Evolutionary conservation across 1,140 invertebrate genomes (phyloP).

Genomic region (Odontomachus brunneus): DNA sequence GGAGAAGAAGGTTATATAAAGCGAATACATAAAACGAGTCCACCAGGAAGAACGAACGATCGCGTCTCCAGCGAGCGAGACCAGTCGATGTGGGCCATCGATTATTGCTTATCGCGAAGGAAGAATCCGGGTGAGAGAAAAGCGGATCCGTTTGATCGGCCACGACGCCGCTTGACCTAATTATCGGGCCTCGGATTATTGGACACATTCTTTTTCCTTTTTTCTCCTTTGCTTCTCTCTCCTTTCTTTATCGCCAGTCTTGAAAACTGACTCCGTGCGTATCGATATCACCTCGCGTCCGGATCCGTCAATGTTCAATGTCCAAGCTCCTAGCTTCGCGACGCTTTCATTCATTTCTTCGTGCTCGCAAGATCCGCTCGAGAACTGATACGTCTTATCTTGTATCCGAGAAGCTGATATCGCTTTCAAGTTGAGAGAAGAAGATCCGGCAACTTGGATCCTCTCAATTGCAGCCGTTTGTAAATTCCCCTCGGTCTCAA

Average conservation of each 20-base stretch:
- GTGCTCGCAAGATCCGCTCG: too few relatives aligned
- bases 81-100: conserved; percentile 2
- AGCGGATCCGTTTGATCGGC: conserved; percentile 7
- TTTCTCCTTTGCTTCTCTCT: too few relatives aligned
- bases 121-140: conserved; percentile 10
- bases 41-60: conserved; percentile 13
- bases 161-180: neutral
- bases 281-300: neutral
- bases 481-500: too few relatives aligned
- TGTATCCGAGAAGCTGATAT: too few relatives aligned
- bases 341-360: too few relatives aligned
- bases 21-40: neutral
- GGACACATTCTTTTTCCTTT: neutral
- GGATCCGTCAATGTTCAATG: neutral
- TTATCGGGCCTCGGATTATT: conserved; percentile 6
- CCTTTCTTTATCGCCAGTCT: neutral
- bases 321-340: too few relatives aligned
- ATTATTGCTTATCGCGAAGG: conserved; percentile 8
- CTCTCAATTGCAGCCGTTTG: too few relatives aligned
- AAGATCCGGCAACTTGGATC: too few relatives aligned
- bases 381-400: too few relatives aligned
- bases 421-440: too few relatives aligned
- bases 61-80: neutral
- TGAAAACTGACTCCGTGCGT: neutral
- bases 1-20: neutral